Evolutionary conservation across 2,113 vertebrate genomes (phyloP).

Genomic region (Salvelinus namaycush): DNA sequence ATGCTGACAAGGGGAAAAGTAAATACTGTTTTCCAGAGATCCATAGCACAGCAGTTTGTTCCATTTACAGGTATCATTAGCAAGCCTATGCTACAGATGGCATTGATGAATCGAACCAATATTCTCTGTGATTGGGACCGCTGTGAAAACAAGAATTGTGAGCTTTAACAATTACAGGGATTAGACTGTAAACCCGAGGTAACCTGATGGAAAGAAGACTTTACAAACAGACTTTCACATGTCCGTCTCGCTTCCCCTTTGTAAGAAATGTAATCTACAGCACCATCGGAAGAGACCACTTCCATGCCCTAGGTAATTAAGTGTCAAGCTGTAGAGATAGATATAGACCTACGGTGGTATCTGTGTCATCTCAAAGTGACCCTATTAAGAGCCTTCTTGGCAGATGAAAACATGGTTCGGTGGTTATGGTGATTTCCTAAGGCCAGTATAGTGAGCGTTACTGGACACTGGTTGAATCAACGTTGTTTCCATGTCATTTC

Average conservation of each 20-base stretch:
- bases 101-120: constrained; percentile 39
- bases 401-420: too few relatives aligned
- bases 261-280: neutral
- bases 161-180: neutral
- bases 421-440: too few relatives aligned
- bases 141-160: constrained; percentile 24
- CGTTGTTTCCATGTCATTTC: too few relatives aligned
- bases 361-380: constrained; percentile 1
- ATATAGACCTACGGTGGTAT: neutral
- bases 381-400: too few relatives aligned
- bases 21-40: constrained; percentile 6
- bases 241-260: neutral
- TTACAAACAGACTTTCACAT: constrained; percentile 6
- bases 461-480: too few relatives aligned
- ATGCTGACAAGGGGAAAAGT: constrained; percentile 33
- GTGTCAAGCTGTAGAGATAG: neutral
- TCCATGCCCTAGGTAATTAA: neutral
- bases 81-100: constrained; percentile 26
- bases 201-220: neutral
- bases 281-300: neutral
- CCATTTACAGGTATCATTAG: constrained; percentile 39
- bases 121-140: constrained; percentile 18
- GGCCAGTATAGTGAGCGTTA: too few relatives aligned
- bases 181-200: neutral
- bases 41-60: constrained; percentile 18